Percentiles rank a stretch among this genome's conserved stretches.
These are phyloP conservation scores for Casuarius casuarius DNA, from an alignment of 2,113 vertebrate species.

Conservation along the genomic window DNA sequence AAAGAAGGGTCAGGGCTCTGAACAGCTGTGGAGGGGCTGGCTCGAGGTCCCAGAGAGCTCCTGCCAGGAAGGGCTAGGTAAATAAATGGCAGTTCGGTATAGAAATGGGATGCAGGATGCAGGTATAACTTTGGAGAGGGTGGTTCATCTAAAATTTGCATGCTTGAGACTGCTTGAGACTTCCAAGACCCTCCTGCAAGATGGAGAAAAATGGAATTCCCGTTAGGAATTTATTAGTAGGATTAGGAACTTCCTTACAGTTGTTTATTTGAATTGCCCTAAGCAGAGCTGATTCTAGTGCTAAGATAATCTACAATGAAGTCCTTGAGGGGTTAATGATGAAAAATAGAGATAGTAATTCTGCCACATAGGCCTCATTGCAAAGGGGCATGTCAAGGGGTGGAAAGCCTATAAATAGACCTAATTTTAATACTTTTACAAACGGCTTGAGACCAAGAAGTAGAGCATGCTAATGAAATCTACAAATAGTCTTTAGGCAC, in stretches of 20 bases:
- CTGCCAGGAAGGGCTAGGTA: neutral
- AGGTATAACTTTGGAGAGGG: neutral
- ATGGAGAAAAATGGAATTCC: neutral
- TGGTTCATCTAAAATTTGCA: neutral
- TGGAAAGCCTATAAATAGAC: constrained; percentile 47
- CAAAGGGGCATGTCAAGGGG: neutral
- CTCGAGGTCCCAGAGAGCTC: neutral
- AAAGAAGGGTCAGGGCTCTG: neutral
- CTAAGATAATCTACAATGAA: neutral
- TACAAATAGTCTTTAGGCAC: neutral
- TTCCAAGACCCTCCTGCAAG: neutral
- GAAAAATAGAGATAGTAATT: constrained; percentile 15
- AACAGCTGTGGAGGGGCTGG: neutral
- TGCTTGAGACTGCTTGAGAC: neutral
- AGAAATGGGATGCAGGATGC: neutral
- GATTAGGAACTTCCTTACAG: neutral
- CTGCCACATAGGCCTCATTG: neutral
- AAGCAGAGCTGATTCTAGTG: neutral
- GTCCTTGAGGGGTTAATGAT: neutral
- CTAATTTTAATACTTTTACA: constrained; percentile 22
- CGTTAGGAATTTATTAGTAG: neutral
- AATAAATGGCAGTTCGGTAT: neutral
- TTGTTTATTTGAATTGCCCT: neutral
- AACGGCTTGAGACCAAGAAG: constrained; percentile 43
- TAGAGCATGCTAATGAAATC: constrained; percentile 42